Base-by-base conservation (phyloP, 2,888 invertebrate species). In the Criorhina ranunculi region DNA sequence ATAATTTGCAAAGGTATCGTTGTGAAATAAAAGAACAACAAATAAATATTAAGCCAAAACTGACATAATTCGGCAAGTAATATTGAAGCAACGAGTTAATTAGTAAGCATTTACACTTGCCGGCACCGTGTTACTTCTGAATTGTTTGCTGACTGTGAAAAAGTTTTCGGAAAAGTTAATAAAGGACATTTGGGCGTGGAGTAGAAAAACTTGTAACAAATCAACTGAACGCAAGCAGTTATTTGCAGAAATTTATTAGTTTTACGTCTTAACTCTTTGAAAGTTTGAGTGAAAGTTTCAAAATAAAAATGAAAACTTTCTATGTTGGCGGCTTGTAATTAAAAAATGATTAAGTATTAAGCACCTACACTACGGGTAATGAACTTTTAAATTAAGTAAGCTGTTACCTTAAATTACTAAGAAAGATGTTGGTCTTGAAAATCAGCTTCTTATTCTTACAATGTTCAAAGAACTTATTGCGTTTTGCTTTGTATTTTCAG, bases 101-200 rank as follows among this genome's bases (percentile, higher is more conserved):
- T 49, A 49, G 24, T 29, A 49, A 19, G 11, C 19, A 29, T 29
- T 9, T 29, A 6, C 24, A n/a, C 19, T n/a, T n/a, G 9, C n/a
- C 9, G 29, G 5, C 9, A 0, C 1, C 49, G n/a, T 2, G 24
- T 29, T n/a, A 24, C n/a, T 49, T 49, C 7, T 44, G 2, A n/a
- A 49, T 49, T 49, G 6, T 24, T 29, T 49, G 24, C n/a, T n/a
- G 24, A n/a, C n/a, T 19, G 0, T 5, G 49, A 24, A 49, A n/a
- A 24, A 49, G 49, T 49, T 29, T 49, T 24, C 24, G 24, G n/a
- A n/a, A 24, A 29, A 49, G 29, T 49, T 49, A 49, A 24, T 49
- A 49, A 9, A n/a, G 46, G 49, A 19, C 29, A 49, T 49, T 49
- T 49, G 29, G n/a, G n/a, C 24, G 11, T 24, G 24, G 9, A 9